Evolutionary conservation across 2,113 vertebrate genomes (phyloP), one percentile per base, ranked within the genome.

Genomic region (Corydoras sp.): DNA sequence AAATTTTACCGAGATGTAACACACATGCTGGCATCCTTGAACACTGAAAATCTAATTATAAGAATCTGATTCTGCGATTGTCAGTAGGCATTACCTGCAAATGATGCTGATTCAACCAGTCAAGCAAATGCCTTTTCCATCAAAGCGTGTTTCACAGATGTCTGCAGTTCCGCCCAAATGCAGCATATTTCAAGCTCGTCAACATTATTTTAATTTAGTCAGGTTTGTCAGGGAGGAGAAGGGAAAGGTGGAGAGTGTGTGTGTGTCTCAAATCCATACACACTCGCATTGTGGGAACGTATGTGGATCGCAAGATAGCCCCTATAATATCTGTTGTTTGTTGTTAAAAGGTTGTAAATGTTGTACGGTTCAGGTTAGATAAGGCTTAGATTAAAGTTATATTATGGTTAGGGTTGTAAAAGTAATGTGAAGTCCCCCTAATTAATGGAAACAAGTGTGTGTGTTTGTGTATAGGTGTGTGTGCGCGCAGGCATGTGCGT

Each of bases 141-240:
- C 76, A 79, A 74, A 77, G 76, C 56, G 10, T 5, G 53, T 64
- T 72, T 68, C 76, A 68, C 80, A 81, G 78, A 83, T 77, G 76
- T 77, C 78, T 77, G 73, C 72, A 72, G 66, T 35, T 51, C 76
- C 18, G 62, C 71, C 72, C 71, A 62, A 74, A 61, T 65, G 72
- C 69, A 74, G 70, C 76, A 77, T 63, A 69, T 79, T 63, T 68
- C 54, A 78, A 62, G 51, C 12, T 55, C n/a, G 67, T 72, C 59
- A 11, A n/a, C 35, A 67, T 74, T 67, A 68, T 58, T 74, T 77
- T 77, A 14, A 62, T 76, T 69, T 76, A 56, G 62, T 49, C 72
- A 11, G 54, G 31, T 72, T 75, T 75, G 61, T 74, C 73, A 58
- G 65, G 53, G 29, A 35, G 51, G 48, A 66, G 60, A 32, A 51